Conservation (phyloP, 2,888 invertebrate genomes). For the Lasioglossum vierecki region DNA sequence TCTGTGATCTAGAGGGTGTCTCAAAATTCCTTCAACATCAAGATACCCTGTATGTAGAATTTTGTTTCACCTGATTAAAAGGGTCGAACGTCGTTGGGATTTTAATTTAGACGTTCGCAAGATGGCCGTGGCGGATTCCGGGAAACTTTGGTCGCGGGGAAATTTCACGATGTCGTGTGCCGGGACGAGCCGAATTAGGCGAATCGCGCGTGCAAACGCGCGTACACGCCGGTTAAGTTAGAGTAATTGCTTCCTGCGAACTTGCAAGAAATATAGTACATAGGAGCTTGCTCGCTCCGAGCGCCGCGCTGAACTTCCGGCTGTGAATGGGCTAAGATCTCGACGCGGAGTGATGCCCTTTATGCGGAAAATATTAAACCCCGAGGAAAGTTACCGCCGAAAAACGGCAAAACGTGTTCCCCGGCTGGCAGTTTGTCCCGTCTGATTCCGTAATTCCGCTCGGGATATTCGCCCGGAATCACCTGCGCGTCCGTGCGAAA, state of each 20-base stretch:
- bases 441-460: neutral
- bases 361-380: constrained; percentile 17
- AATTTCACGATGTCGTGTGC: neutral
- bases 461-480: neutral
- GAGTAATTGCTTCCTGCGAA: constrained; percentile 27
- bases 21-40: no score
- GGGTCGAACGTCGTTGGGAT: neutral
- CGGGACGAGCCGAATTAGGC: constrained; percentile 4
- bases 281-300: neutral
- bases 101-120: neutral
- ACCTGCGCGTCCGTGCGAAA: neutral
- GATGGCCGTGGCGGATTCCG: neutral
- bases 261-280: neutral
- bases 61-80: neutral
- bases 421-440: neutral
- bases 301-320: neutral
- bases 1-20: neutral
- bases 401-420: constrained; percentile 7
- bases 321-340: constrained; percentile 7
- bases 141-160: neutral
- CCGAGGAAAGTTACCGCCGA: neutral
- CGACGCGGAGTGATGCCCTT: constrained; percentile 21
- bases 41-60: neutral
- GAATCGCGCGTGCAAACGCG: constrained; percentile 19
- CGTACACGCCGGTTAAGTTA: constrained; percentile 18